A percentile compares a stretch with the other conserved stretches of the same genome.
Evolutionary conservation across 2,797 vertebrate species (phyloP).

Genomic region (Morelia viridis): DNA sequence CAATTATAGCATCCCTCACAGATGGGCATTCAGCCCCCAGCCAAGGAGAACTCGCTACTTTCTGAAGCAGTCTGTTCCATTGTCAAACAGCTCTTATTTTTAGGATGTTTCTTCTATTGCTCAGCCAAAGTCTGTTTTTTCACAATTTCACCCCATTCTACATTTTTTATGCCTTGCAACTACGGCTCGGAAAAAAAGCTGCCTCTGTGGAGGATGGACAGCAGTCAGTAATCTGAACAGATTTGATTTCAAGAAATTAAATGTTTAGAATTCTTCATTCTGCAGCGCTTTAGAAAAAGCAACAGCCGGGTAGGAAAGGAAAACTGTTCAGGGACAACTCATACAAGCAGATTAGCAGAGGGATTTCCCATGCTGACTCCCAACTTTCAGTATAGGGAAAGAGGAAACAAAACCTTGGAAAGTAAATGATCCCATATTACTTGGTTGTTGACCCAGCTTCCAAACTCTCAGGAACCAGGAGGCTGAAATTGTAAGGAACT

Average conservation of each 20-base stretch:
- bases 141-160: background rate
- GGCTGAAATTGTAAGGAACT: background rate
- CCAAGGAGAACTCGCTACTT: background rate
- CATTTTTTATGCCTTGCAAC: background rate
- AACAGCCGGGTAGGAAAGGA: background rate
- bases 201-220: background rate
- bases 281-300: background rate
- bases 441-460: background rate
- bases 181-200: background rate
- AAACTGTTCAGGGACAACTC: background rate
- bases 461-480: background rate
- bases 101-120: background rate
- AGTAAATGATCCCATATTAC: background rate
- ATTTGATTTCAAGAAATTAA: background rate
- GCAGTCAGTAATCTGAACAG: background rate
- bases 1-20: background rate
- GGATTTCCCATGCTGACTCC: background rate
- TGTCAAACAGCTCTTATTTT: background rate
- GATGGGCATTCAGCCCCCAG: background rate
- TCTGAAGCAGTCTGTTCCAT: background rate
- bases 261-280: background rate
- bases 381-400: background rate
- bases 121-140: background rate
- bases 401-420: background rate
- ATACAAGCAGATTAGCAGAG: background rate